Evolutionary conservation across 92 coral and sea anemone species (phyloP).

Genomic region (Zoanthus sansibaricus): DNA sequence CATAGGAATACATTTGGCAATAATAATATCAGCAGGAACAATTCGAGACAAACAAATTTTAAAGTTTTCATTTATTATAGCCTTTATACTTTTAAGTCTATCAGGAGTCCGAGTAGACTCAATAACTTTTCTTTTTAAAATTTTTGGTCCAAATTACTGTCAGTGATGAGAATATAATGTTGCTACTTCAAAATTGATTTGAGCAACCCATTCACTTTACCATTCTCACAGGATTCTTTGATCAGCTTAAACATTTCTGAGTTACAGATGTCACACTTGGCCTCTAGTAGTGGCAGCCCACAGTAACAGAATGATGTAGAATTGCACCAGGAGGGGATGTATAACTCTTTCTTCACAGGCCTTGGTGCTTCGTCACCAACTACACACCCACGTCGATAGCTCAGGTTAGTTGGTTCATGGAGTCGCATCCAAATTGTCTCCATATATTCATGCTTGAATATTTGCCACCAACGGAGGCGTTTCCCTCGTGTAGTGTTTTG

Average conservation of each 20-base stretch:
- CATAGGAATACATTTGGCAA: not conserved
- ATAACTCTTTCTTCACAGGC: slow-evolving; percentile 38
- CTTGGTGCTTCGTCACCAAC: slow-evolving; percentile 42
- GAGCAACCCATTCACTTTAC: not conserved
- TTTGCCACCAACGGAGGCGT: slow-evolving; percentile 56
- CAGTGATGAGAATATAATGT: not conserved
- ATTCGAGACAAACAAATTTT: not conserved
- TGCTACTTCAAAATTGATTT: not conserved
- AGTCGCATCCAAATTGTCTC: slow-evolving; percentile 52
- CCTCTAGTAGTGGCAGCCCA: slow-evolving; percentile 20
- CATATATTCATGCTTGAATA: slow-evolving; percentile 61
- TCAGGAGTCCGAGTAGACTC: slow-evolving; percentile 2
- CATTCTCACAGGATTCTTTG: slow-evolving; percentile 26
- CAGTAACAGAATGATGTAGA: slow-evolving; percentile 26
- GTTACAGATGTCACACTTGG: slow-evolving; percentile 35
- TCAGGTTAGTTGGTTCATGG: slow-evolving; percentile 20
- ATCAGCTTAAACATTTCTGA: slow-evolving; percentile 17
- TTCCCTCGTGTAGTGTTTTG: slow-evolving; percentile 62
- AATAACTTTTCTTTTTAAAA: not conserved
- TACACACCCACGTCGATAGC: slow-evolving; percentile 39
- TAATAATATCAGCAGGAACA: not conserved
- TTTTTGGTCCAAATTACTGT: not conserved
- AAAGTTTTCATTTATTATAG: not conserved
- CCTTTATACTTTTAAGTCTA: slow-evolving; percentile 2
- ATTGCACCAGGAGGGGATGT: slow-evolving; percentile 43